These are phyloP conservation scores for Microtus montanus DNA, from an alignment of 2,113 vertebrate genomes.

Conservation along the genomic window DNA sequence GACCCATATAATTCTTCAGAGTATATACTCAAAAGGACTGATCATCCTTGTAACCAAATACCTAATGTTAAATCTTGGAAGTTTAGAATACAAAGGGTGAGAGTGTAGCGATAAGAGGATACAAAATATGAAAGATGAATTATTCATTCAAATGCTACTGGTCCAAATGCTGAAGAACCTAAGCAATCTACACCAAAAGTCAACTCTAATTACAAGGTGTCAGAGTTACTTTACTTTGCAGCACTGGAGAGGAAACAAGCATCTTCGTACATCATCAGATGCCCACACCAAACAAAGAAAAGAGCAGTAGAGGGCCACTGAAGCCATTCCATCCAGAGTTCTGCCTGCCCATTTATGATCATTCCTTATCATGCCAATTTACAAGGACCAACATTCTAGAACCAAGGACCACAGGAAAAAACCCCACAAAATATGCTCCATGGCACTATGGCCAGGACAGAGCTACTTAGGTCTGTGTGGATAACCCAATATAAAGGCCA, in stretches of 20 bases:
- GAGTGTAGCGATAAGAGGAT: background rate
- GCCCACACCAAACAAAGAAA: slow-evolving; percentile 30
- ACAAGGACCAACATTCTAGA: background rate
- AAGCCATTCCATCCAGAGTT: background rate
- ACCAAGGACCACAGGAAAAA: background rate
- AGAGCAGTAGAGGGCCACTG: background rate
- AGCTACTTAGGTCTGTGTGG: slow-evolving; percentile 11
- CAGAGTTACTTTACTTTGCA: background rate
- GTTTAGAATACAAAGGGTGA: slow-evolving; percentile 12
- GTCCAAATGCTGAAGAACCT: background rate
- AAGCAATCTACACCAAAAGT: slow-evolving; percentile 20
- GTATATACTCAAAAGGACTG: background rate
- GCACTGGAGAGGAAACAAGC: background rate
- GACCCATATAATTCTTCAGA: background rate
- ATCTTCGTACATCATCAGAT: background rate
- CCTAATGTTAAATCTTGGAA: background rate
- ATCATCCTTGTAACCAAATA: background rate
- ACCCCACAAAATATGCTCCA: background rate
- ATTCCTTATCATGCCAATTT: background rate
- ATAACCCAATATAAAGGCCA: slow-evolving; percentile 42
- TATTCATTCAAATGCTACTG: background rate
- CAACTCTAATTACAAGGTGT: background rate
- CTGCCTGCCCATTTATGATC: background rate
- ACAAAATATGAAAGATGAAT: background rate
- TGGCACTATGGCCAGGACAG: background rate